phyloP scores from a whole-genome alignment of 2,888 invertebrate species.

The Nephrotoma flavescens region DNA sequence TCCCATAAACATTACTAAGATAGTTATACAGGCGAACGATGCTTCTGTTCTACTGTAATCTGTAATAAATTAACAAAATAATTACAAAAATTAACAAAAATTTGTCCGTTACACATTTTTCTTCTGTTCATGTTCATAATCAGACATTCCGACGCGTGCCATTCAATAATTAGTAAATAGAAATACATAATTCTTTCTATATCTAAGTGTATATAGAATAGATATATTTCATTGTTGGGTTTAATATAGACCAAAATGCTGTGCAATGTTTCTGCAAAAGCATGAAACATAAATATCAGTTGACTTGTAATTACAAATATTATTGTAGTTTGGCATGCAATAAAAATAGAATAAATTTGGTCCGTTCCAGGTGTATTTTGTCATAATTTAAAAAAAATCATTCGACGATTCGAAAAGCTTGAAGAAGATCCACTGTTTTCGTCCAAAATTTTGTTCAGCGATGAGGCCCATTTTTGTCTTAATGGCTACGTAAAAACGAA shows the following conservation, averaged over 20 bases:
- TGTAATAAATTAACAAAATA: constrained; percentile 24
- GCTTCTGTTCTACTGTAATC: constrained; percentile 74
- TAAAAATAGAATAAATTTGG: no score
- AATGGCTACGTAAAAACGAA: no score
- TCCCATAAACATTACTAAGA: constrained; percentile 68
- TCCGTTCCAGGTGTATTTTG: no score
- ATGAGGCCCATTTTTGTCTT: no score
- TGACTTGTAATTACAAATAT: no score
- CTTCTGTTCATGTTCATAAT: background rate
- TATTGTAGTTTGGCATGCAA: no score
- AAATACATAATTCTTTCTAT: background rate
- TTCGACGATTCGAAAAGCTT: no score
- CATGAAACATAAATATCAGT: background rate
- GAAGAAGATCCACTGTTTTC: no score
- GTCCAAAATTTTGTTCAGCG: no score
- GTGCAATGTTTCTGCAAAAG: background rate
- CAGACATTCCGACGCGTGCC: background rate
- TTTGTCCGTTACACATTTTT: background rate
- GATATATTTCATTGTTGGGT: background rate
- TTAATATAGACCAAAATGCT: background rate
- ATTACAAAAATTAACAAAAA: background rate
- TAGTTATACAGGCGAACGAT: constrained; percentile 68
- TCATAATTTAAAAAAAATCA: no score
- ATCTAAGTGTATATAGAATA: background rate
- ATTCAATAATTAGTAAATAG: background rate